Conservation (phyloP, 2,888 invertebrate species). For the Mylabris sibirica region DNA sequence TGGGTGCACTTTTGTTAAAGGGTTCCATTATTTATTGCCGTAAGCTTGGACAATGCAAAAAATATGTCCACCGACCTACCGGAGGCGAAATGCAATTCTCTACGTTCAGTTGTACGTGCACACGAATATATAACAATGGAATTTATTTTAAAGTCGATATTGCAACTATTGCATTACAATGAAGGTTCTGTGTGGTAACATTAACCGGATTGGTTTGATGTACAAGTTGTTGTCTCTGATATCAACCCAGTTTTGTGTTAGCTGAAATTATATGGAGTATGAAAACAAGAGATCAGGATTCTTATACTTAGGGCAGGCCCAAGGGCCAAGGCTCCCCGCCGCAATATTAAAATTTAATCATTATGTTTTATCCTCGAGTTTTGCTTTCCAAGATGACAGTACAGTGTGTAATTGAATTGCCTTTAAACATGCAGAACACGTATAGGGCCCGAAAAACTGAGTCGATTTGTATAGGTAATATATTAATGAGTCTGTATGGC, state of each 20-base stretch:
- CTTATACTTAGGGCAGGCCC: too few species aligned
- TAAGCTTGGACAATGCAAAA: slow-evolving; percentile 57
- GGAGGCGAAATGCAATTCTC: slow-evolving; percentile 58
- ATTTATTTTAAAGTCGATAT: slow-evolving; percentile 52
- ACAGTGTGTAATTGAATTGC: too few species aligned
- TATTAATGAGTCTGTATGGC: too few species aligned
- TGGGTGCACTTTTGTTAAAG: slow-evolving; percentile 58
- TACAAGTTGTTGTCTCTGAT: not conserved
- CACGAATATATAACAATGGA: slow-evolving; percentile 54
- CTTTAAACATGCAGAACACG: too few species aligned
- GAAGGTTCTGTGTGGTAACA: not conserved
- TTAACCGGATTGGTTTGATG: not conserved
- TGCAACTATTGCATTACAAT: slow-evolving; percentile 41
- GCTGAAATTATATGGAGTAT: not conserved
- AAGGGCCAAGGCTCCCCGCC: too few species aligned
- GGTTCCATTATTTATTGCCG: slow-evolving; percentile 61
- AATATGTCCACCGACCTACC: slow-evolving; percentile 59
- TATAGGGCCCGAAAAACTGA: too few species aligned
- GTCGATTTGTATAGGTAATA: too few species aligned
- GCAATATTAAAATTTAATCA: too few species aligned
- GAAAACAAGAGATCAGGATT: too few species aligned
- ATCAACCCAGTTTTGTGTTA: not conserved
- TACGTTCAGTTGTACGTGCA: slow-evolving; percentile 32
- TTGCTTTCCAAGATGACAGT: too few species aligned
- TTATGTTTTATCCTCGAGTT: too few species aligned